Evolutionary conservation across 2,797 vertebrate genomes (phyloP).

Genomic region (Gymnothorax javanicus): DNA sequence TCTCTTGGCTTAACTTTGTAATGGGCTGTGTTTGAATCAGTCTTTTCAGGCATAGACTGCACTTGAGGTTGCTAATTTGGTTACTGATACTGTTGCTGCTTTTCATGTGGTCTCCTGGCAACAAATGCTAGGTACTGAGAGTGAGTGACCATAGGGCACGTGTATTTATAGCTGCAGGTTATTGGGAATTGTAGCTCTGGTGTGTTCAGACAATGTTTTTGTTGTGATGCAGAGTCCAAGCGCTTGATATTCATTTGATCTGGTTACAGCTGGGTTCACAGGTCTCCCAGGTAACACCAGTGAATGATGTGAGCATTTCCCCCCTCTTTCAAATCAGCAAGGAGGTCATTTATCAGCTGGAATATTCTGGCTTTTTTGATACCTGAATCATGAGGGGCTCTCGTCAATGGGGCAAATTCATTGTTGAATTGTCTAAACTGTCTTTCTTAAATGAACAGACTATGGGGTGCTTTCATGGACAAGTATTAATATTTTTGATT

Average conservation of each 20-base stretch:
- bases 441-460: neutral
- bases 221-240: slow-evolving; percentile 23
- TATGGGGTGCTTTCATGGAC: neutral
- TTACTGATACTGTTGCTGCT: neutral
- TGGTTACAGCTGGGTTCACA: neutral
- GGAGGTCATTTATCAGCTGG: neutral
- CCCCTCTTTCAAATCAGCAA: neutral
- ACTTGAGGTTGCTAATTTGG: neutral
- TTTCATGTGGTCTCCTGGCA: neutral
- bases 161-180: slow-evolving; percentile 1
- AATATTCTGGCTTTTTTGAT: neutral
- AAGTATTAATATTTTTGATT: too few species aligned
- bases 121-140: neutral
- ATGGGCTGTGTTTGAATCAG: neutral
- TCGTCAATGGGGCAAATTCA: neutral
- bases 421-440: neutral
- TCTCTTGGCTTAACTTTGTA: neutral
- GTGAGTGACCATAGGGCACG: neutral
- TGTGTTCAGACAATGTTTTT: neutral
- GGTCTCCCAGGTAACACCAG: neutral
- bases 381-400: neutral
- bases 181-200: neutral
- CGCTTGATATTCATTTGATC: slow-evolving; percentile 18
- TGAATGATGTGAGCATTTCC: neutral
- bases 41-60: neutral